Percentiles rank a stretch among this genome's conserved stretches.
phyloP scores from a whole-genome alignment of 1,140 invertebrate genomes.

The Agraylea sexmaculata region DNA sequence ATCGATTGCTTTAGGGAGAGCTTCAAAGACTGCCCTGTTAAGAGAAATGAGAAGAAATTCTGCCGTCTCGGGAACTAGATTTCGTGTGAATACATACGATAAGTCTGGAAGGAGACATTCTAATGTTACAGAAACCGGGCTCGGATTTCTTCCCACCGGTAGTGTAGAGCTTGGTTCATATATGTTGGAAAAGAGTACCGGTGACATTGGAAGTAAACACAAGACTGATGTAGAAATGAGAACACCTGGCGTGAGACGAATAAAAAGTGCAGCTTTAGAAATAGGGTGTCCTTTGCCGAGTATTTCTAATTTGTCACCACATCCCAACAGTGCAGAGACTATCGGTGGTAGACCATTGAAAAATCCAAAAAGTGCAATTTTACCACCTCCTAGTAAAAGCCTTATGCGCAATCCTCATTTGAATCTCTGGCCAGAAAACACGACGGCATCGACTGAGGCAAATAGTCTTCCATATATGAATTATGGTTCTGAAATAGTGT shows the following conservation, averaged over 20 bases:
- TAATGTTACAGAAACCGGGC: constrained; percentile 46
- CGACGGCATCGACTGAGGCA: constrained; percentile 30
- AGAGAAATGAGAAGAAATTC: constrained; percentile 44
- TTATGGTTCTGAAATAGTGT: constrained; percentile 66
- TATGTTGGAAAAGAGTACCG: constrained; percentile 37
- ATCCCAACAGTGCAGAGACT: constrained; percentile 55
- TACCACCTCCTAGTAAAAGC: constrained; percentile 51
- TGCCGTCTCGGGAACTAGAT: constrained; percentile 36
- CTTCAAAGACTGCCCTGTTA: constrained; percentile 25
- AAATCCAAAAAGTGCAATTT: constrained; percentile 46
- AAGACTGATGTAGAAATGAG: constrained; percentile 32
- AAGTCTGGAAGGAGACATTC: constrained; percentile 47
- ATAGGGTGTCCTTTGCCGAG: constrained; percentile 51
- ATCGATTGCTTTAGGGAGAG: constrained; percentile 28
- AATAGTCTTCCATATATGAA: constrained; percentile 50
- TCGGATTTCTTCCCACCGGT: constrained; percentile 31
- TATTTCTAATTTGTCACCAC: constrained; percentile 47
- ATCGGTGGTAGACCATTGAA: constrained; percentile 48
- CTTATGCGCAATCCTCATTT: constrained; percentile 52
- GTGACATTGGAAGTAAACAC: constrained; percentile 24
- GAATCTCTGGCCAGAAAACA: constrained; percentile 46
- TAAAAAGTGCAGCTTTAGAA: constrained; percentile 54
- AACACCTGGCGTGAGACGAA: constrained; percentile 44
- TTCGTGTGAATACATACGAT: no score
- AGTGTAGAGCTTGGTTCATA: constrained; percentile 41